Evolutionary conservation across 2,113 vertebrate genomes (phyloP), one percentile per base, ranked within the genome.

Genomic region (Podarcis muralis): DNA sequence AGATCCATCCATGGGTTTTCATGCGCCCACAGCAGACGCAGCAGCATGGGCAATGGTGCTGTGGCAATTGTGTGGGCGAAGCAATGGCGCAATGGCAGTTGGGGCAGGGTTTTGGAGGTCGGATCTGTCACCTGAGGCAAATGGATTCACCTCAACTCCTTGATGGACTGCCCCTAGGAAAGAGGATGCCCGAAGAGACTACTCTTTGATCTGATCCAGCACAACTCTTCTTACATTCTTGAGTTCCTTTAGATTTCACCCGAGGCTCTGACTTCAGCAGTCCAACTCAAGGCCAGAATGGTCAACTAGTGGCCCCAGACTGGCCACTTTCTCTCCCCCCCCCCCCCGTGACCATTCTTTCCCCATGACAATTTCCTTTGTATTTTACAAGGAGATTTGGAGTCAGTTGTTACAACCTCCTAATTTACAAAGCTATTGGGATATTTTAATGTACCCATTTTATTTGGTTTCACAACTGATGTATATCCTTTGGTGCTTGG

Each of bases 371-470:
- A 13, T 77, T 80, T 35, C 37, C n/a, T 35, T 81, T 40, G 2
- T 27, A 12, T 16, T 27, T 43, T 65, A 32, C 30, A n/a, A 75
- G 25, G 23, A 32, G 9, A 83, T 16, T n/a, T 8, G 32, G 15
- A 30, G 81, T 43, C 68, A 48, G 48, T 23, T 13, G 90, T 12
- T 23, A 1, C 15, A 27, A 25, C 6, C 79, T 25, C 43, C 27
- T 89, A 75, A 88, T 84, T 93, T 87, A 92, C 82, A 93, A 92
- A 90, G 81, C 66, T 0, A 91, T 91, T 95, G 77, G 91, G 92
- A 92, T 89, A 95, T 95, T 68, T 93, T 92, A 53, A 74, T 90
- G 87, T 93, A 89, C 81, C 83, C 85, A 81, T 93, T 83, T 92
- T 95, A 76, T 23, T 22, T 87, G 18, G 59, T 87, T 93, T 88